Evolutionary conservation across 2,797 vertebrate species (phyloP).

Genomic region (Pelochelys cantorii): DNA sequence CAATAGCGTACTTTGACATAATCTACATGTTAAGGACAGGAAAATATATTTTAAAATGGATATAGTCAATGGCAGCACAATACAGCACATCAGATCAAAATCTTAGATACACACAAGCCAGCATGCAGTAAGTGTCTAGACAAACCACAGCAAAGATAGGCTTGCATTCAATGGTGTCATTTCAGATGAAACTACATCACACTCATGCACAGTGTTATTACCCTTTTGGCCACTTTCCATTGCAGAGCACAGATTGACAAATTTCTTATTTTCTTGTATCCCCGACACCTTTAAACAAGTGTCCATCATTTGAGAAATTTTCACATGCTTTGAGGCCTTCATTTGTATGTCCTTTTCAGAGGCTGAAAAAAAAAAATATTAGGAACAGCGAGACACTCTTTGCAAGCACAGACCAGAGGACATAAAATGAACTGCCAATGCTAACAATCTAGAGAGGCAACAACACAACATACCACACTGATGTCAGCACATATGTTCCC

Average conservation of each 20-base stretch:
- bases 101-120: not conserved
- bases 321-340: slow-evolving; percentile 77
- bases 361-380: slow-evolving; percentile 62
- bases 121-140: not conserved
- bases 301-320: slow-evolving; percentile 75
- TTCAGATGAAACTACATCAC: not conserved
- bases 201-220: not conserved
- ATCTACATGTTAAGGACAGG: not conserved
- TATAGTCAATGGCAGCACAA: not conserved
- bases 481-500: not conserved
- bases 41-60: not conserved
- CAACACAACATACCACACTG: rapidly evolving
- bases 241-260: slow-evolving; percentile 72
- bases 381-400: not conserved
- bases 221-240: not conserved
- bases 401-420: not conserved
- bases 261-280: slow-evolving; percentile 72
- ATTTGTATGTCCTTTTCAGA: slow-evolving; percentile 80
- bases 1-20: too few species aligned
- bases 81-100: too few species aligned
- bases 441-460: not conserved
- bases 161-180: not conserved
- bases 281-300: slow-evolving; percentile 80
- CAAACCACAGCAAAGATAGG: not conserved
- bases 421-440: not conserved